These are phyloP conservation scores for Ceyx margarethae DNA, from an alignment of 2,113 vertebrate genomes.

Conservation along the genomic window DNA sequence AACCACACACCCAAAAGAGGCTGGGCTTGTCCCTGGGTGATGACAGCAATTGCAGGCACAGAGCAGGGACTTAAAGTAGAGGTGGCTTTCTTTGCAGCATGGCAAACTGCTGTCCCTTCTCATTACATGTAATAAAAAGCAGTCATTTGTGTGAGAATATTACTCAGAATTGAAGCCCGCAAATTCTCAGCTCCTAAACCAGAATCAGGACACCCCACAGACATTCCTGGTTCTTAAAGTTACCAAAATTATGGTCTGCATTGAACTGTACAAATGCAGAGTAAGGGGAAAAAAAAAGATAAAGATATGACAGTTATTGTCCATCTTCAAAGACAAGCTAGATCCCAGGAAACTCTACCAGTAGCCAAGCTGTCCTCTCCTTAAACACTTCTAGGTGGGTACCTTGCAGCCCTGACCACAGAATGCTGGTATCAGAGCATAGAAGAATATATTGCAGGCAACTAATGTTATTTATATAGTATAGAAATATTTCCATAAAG, in stretches of 20 bases:
- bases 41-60: background rate
- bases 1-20: background rate
- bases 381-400: background rate
- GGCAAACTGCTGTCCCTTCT: background rate
- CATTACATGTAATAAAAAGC: background rate
- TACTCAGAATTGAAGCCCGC: background rate
- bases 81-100: background rate
- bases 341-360: background rate
- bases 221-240: background rate
- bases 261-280: background rate
- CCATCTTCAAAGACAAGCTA: background rate
- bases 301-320: background rate
- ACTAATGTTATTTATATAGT: background rate
- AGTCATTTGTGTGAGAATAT: background rate
- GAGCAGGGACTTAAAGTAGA: background rate
- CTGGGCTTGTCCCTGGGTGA: background rate
- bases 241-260: background rate
- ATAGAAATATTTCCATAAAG: background rate
- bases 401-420: background rate
- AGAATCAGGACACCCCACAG: background rate
- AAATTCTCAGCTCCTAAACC: background rate
- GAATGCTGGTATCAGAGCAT: background rate
- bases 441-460: background rate
- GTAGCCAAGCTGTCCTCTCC: background rate
- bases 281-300: background rate